phyloP scores from a whole-genome alignment of 2,797 vertebrate species.

The Anisognathus igniventris region DNA sequence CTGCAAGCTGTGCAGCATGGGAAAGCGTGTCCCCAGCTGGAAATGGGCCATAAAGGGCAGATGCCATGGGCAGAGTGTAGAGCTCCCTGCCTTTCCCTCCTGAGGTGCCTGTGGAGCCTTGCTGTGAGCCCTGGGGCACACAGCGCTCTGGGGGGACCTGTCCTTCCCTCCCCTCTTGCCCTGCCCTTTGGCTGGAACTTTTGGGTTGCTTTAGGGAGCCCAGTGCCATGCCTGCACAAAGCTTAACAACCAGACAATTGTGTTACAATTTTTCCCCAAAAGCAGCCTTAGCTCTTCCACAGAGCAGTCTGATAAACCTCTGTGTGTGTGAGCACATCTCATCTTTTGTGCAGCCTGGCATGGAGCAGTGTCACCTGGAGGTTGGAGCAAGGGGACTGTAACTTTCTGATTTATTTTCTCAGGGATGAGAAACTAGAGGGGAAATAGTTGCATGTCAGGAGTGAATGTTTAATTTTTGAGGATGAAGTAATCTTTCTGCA shows the following conservation, averaged over 20 bases:
- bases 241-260: not conserved
- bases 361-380: not conserved
- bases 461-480: not conserved
- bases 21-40: not conserved
- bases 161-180: not conserved
- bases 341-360: not conserved
- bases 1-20: not conserved
- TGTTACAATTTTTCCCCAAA: not conserved
- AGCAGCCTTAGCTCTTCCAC: not conserved
- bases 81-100: not conserved
- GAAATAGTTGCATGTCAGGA: not conserved
- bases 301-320: not conserved
- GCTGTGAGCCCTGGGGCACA: not conserved
- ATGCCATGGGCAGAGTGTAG: rapidly evolving
- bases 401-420: not conserved
- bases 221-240: rapidly evolving
- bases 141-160: not conserved
- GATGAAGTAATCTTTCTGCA: not conserved
- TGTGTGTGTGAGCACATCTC: rapidly evolving
- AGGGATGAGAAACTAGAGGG: not conserved
- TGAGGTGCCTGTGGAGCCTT: not conserved
- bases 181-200: not conserved
- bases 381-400: not conserved
- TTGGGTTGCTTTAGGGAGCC: not conserved
- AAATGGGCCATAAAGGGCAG: not conserved